Conservation (phyloP, 2,888 invertebrate species). For the Cecidostiba fungosa region DNA sequence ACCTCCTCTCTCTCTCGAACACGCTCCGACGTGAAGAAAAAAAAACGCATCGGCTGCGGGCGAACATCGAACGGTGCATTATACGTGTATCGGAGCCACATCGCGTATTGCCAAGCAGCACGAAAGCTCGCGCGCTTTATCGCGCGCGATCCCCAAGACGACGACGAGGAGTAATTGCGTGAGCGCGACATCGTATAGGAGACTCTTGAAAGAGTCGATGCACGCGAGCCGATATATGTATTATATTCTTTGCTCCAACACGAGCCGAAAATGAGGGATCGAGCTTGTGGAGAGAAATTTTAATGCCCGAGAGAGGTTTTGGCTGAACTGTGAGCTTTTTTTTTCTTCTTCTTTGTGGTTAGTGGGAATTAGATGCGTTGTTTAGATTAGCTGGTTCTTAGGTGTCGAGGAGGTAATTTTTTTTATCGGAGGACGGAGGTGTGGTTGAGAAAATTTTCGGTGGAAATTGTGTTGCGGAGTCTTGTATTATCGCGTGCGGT, state of each 20-base stretch:
- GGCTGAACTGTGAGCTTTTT: background rate
- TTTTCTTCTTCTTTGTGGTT: background rate
- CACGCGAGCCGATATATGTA: constrained; percentile 58
- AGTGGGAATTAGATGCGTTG: constrained; percentile 19
- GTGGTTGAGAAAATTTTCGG: background rate
- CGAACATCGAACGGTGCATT: constrained; percentile 36
- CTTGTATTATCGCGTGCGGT: background rate
- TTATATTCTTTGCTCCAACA: background rate
- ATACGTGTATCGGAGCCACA: constrained; percentile 13
- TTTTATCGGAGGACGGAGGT: constrained; percentile 17
- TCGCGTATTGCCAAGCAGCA: constrained; percentile 60
- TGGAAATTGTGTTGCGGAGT: background rate
- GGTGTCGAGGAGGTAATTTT: constrained; percentile 33
- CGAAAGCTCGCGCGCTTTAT: constrained; percentile 70
- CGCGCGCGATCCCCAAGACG: constrained; percentile 67
- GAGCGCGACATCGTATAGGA: constrained; percentile 62
- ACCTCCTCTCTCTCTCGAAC: constrained; percentile 13
- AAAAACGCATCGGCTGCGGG: background rate
- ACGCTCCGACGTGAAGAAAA: background rate
- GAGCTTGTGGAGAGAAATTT: constrained; percentile 14
- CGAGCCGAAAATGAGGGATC: constrained; percentile 45
- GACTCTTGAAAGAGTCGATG: background rate
- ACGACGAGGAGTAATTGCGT: constrained; percentile 72
- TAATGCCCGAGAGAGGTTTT: background rate
- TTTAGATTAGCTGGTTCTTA: constrained; percentile 23